phyloP scores from a whole-genome alignment of 2,888 invertebrate genomes.

The Eugnorisma glareosa region DNA sequence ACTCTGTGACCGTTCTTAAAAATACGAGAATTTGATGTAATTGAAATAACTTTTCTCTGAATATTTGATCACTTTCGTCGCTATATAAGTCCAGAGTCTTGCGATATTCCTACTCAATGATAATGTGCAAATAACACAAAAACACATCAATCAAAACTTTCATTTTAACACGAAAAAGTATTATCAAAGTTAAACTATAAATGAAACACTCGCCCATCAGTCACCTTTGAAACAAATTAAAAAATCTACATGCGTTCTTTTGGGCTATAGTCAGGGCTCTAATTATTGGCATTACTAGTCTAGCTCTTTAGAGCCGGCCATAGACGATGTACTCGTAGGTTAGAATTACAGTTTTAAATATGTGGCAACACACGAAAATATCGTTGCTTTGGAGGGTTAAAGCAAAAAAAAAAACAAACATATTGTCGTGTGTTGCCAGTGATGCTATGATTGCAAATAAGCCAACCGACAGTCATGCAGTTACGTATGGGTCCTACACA shows the following conservation, averaged over 20 bases:
- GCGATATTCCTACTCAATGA: not conserved
- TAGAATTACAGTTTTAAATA: no score
- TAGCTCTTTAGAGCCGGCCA: not conserved
- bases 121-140: not conserved
- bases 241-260: slow-evolving; percentile 36
- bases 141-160: slow-evolving; percentile 6
- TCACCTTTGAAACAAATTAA: slow-evolving; percentile 24
- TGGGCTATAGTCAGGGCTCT: not conserved
- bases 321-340: not conserved
- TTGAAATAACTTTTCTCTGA: not conserved
- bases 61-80: not conserved
- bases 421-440: no score
- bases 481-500: not conserved
- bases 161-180: not conserved
- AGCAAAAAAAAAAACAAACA: no score
- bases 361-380: no score
- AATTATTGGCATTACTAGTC: not conserved
- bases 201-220: not conserved
- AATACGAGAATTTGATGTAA: not conserved
- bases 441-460: no score
- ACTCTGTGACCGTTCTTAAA: not conserved
- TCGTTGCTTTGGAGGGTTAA: no score
- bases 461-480: no score
- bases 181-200: not conserved
- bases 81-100: no score